These are phyloP conservation scores for Lamprotornis superbus DNA, from an alignment of 2,113 vertebrate species.

Conservation along the genomic window DNA sequence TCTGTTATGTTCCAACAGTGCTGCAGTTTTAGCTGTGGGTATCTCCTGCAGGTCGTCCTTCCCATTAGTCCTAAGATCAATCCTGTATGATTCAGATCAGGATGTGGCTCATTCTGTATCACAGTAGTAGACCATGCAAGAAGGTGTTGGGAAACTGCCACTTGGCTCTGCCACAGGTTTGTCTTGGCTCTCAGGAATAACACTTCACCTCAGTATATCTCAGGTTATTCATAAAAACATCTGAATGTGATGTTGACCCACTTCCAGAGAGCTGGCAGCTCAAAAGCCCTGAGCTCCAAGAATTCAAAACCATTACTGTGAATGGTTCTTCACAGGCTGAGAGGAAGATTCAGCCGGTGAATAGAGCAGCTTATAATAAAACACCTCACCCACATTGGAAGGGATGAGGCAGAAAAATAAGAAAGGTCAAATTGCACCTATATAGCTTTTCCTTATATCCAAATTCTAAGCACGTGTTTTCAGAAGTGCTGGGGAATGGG, in stretches of 20 bases:
- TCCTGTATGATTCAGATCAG: neutral
- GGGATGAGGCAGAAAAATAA: neutral
- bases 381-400: neutral
- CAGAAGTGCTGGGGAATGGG: neutral
- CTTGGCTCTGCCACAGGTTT: neutral
- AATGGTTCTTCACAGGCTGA: neutral
- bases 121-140: neutral
- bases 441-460: neutral
- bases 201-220: neutral
- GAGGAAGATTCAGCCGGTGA: neutral
- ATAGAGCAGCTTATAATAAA: neutral
- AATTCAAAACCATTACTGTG: neutral
- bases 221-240: neutral
- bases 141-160: neutral
- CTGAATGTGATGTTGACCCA: neutral
- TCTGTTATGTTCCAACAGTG: neutral
- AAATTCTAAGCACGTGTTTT: neutral
- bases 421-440: neutral
- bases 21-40: neutral
- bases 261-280: neutral
- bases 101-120: neutral
- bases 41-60: neutral
- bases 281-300: neutral
- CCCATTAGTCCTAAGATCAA: accelerated
- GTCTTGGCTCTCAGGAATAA: neutral